These are phyloP conservation scores for Rhynchonycteris naso DNA, from an alignment of 2,797 vertebrate genomes.

Conservation along the genomic window DNA sequence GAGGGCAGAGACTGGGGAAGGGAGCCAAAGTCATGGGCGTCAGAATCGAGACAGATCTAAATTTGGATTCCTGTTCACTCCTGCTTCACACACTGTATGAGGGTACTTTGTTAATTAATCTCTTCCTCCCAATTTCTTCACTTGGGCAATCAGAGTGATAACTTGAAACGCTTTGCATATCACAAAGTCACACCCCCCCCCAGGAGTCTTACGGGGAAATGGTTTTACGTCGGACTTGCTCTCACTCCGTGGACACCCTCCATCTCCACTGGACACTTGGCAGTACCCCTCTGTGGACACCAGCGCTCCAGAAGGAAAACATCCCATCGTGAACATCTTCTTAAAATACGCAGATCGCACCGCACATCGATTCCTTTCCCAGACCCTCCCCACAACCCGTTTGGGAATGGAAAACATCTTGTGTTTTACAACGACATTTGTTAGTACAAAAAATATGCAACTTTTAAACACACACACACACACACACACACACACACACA, in stretches of 20 bases:
- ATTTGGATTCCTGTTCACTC: not conserved
- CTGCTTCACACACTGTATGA: not conserved
- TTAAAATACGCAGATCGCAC: not conserved
- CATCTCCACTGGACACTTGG: no score
- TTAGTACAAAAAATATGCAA: slow-evolving; percentile 38
- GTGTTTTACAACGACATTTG: slow-evolving; percentile 1
- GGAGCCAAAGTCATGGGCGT: accelerated
- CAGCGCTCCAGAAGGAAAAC: not conserved
- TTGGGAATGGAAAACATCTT: slow-evolving; percentile 21
- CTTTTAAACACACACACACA: not conserved
- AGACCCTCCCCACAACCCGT: not conserved
- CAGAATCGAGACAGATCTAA: not conserved
- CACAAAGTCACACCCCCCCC: not conserved
- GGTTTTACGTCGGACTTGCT: no score
- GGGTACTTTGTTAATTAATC: not conserved
- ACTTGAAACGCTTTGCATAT: not conserved
- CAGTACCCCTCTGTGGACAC: not conserved
- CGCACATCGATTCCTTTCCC: not conserved
- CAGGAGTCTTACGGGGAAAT: not conserved
- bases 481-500: no score
- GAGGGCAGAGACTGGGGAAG: accelerated
- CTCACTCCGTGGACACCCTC: not conserved
- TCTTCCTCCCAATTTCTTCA: not conserved
- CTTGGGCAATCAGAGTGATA: not conserved
- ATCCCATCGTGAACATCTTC: not conserved